Percentiles rank a stretch among this genome's conserved stretches.
Conservation (phyloP, 1,140 invertebrate species). For the Calycopis cecrops region DNA sequence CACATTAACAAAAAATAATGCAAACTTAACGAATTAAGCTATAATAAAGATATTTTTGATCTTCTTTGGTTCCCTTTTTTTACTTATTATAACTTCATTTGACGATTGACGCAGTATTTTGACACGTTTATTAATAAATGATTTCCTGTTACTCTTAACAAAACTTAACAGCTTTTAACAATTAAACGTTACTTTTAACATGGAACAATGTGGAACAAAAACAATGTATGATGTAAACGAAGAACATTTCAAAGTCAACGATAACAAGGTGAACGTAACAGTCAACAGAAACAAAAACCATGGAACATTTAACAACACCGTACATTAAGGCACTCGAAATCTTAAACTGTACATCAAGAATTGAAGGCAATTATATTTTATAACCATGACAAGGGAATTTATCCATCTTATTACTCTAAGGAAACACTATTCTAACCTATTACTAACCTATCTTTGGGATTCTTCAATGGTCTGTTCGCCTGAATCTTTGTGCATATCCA, state of each 20-base stretch:
- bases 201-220: conserved; percentile 27
- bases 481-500: neutral
- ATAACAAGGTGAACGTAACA: conserved; percentile 30
- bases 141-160: no score
- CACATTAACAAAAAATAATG: no score
- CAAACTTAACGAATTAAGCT: no score
- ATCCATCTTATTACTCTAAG: conserved; percentile 15
- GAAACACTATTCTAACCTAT: conserved; percentile 32
- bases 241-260: conserved; percentile 22
- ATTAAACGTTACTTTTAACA: no score
- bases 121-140: no score
- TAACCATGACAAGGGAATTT: neutral
- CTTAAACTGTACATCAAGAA: conserved; percentile 8
- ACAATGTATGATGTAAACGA: conserved; percentile 21
- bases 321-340: conserved; percentile 57
- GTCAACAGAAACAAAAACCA: conserved; percentile 34
- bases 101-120: no score
- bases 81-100: no score
- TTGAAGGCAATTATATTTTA: neutral
- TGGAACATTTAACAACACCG: conserved; percentile 51
- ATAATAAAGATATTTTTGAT: no score
- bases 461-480: conserved; percentile 12
- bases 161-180: no score
- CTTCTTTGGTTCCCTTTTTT: no score
- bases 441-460: conserved; percentile 47